phyloP scores from a whole-genome alignment of 2,113 vertebrate species.

The Lichenostomus cassidix region DNA sequence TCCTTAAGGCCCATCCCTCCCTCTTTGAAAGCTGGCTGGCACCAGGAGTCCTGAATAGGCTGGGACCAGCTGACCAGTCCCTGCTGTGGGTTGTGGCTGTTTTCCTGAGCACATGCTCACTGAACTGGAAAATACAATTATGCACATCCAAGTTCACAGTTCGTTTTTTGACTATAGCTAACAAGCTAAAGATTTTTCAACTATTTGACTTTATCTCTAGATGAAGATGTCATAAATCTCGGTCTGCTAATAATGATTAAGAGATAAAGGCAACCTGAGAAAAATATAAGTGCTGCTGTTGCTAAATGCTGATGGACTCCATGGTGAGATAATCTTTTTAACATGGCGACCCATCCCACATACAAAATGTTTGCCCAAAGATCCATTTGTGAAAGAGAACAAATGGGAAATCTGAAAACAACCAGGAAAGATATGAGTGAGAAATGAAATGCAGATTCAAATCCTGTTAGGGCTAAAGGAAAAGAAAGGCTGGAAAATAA shows the following conservation, averaged over 20 bases:
- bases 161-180: slow-evolving; percentile 63
- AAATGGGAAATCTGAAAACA: slow-evolving; percentile 52
- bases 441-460: slow-evolving; percentile 50
- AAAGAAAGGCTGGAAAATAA: slow-evolving; percentile 46
- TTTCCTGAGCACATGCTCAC: slow-evolving; percentile 53
- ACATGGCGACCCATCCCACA: slow-evolving; percentile 50
- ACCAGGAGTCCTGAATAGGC: slow-evolving; percentile 65
- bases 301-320: not conserved
- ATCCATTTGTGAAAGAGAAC: slow-evolving; percentile 42
- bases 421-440: slow-evolving; percentile 38
- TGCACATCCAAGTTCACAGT: slow-evolving; percentile 72
- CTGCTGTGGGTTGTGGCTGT: slow-evolving; percentile 57
- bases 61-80: slow-evolving; percentile 68
- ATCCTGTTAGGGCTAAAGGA: slow-evolving; percentile 53
- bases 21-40: slow-evolving; percentile 48
- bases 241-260: slow-evolving; percentile 43
- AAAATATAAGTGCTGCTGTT: not conserved
- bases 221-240: slow-evolving; percentile 68
- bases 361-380: slow-evolving; percentile 49
- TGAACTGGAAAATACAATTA: slow-evolving; percentile 85
- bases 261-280: slow-evolving; percentile 25
- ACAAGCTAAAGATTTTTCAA: slow-evolving; percentile 76
- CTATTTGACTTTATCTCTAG: slow-evolving; percentile 77
- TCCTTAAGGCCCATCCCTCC: slow-evolving; percentile 20
- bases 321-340: slow-evolving; percentile 69